Percentiles rank a stretch among this genome's conserved stretches.
Conservation (phyloP, 2,113 vertebrate species). For the Semicossyphus pulcher region DNA sequence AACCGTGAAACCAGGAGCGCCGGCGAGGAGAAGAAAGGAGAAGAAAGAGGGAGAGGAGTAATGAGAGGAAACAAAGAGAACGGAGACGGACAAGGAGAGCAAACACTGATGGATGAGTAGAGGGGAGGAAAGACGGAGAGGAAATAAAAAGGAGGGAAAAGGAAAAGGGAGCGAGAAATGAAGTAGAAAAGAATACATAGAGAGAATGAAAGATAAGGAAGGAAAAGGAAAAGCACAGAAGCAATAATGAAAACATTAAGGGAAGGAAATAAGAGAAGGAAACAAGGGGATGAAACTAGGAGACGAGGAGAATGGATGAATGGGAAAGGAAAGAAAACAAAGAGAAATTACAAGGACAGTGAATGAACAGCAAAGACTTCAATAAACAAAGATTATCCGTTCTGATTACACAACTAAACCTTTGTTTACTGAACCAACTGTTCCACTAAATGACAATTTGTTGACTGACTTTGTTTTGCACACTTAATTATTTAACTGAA, state of each 20-base stretch:
- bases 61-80: too few species aligned
- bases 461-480: background rate
- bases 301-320: background rate
- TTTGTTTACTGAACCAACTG: slow-evolving; percentile 12
- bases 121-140: background rate
- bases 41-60: background rate
- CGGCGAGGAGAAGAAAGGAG: background rate
- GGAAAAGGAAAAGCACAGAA: background rate
- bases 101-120: background rate
- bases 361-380: background rate
- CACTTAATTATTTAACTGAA: slow-evolving; percentile 4
- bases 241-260: background rate
- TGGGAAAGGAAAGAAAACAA: background rate
- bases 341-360: background rate
- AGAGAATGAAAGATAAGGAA: background rate
- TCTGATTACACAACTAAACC: slow-evolving; percentile 12
- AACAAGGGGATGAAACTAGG: background rate
- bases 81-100: too few species aligned
- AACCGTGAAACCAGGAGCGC: slow-evolving; percentile 11
- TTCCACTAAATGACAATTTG: slow-evolving; percentile 1
- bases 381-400: slow-evolving; percentile 9
- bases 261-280: background rate
- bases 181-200: background rate
- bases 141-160: background rate
- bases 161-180: too few species aligned